Evolutionary conservation across 2,888 invertebrate species (phyloP).

Genomic region (Orthonevra nobilis): DNA sequence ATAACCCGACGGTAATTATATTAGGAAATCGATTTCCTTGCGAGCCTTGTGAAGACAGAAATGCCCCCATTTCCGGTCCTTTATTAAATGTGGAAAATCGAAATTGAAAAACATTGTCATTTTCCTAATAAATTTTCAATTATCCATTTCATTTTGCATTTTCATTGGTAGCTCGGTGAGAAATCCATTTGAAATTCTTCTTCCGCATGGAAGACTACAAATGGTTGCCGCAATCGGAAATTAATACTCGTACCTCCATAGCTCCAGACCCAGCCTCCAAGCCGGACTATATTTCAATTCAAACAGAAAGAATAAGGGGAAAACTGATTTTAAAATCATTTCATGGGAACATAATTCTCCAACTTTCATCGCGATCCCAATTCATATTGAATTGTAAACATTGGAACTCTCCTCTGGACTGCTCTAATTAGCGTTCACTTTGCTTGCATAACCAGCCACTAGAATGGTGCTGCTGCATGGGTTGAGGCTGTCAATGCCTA

Average conservation of each 20-base stretch:
- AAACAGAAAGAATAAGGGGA: not conserved
- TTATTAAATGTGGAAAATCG: constrained; percentile 7
- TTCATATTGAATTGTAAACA: constrained; percentile 15
- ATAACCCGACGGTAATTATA: constrained; percentile 15
- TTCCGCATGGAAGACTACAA: not conserved
- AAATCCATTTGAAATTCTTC: not conserved
- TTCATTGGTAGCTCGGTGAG: not conserved
- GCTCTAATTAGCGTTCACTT: constrained; percentile 1
- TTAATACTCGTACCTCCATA: too few species aligned
- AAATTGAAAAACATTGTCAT: constrained; percentile 25
- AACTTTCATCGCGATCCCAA: not conserved
- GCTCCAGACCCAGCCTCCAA: too few species aligned
- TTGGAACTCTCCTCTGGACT: too few species aligned
- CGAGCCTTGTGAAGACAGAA: not conserved
- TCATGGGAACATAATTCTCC: not conserved
- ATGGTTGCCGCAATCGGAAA: constrained; percentile 19
- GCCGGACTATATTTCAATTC: not conserved
- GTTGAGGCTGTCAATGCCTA: constrained; percentile 28
- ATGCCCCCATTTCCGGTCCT: constrained; percentile 30
- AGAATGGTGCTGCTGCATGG: constrained; percentile 6
- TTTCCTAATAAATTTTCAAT: constrained; percentile 32
- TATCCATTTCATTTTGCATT: constrained; percentile 9
- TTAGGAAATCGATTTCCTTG: constrained; percentile 42
- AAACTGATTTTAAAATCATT: not conserved
- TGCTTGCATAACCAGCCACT: constrained; percentile 19